Base-by-base conservation (phyloP, 1,140 invertebrate genomes). In the Sesamia nonagrioides region DNA sequence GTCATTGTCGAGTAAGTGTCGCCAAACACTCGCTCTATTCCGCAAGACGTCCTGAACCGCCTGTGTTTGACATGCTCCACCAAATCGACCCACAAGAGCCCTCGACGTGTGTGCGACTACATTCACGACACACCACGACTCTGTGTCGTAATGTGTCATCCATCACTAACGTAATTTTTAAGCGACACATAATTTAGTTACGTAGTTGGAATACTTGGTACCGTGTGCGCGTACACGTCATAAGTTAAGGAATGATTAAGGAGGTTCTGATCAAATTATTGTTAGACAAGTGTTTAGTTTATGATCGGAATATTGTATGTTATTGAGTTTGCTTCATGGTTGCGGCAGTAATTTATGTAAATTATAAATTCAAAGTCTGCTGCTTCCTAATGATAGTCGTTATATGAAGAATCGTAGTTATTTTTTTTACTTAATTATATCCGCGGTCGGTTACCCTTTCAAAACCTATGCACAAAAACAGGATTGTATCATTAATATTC, bases 31-130 rank as follows among this genome's bases (percentile, higher is more conserved):
- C 69, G 50, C 73, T 75, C 42, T 58, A 33, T 76, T 52, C 72
- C 63, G 40, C 75, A 80, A 81, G 60, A 35, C 58, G 68, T 45
- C 75, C 78, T 79, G 68, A 74, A 75, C 80, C 79, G 76, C 61
- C 73, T 85, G 84, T 85, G 79, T 85, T 83, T 84, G 84, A 83
- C 84, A 78, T 83, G 42, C 84, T 78, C 69, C 84, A 63, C 78
- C 77, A 85, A 84, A 84, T 84, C 82, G 82, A 84, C 71, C 80
- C 52, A 72, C 48, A 50, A 84, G 80, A 42, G 78, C 80, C 61
- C 80, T 83, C 79, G 68, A 45, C 56, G 21, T 80, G 56, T 77
- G 45, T 63, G 58, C 56, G 35, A 60, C 45, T 75, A 75, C 73
- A 75, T 75, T 40, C 18, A 63, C 45, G 48, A 75, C 73, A 75